Percentiles rank a stretch among this genome's conserved stretches.
Conservation (phyloP, 2,113 vertebrate genomes). For the Centrocercus urophasianus region DNA sequence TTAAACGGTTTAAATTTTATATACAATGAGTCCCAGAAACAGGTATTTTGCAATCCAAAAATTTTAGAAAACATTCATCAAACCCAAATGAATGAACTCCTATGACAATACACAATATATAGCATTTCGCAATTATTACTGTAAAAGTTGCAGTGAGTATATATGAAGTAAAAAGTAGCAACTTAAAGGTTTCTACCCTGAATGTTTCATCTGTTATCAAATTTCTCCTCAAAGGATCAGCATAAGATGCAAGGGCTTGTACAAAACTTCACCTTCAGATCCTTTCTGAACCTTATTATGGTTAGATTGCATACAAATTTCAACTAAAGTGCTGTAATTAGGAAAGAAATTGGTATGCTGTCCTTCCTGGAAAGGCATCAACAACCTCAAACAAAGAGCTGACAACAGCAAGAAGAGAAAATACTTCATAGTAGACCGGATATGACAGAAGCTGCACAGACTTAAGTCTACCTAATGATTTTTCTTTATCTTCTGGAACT, state of each 20-base stretch:
- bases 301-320: background rate
- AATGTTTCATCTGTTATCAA: background rate
- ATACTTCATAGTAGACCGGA: background rate
- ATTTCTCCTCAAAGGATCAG: background rate
- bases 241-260: background rate
- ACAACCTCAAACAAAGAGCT: accelerated
- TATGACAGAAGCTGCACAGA: background rate
- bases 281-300: background rate
- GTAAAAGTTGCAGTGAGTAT: background rate
- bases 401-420: background rate
- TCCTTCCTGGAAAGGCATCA: background rate
- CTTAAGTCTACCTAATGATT: background rate
- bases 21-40: background rate
- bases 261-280: background rate
- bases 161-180: accelerated
- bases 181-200: background rate
- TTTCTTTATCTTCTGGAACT: accelerated
- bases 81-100: background rate
- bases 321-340: background rate
- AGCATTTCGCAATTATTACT: background rate
- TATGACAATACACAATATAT: background rate
- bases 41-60: background rate
- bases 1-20: background rate
- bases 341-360: background rate
- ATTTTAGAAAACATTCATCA: background rate